Percentiles rank a stretch among this genome's conserved stretches.
phyloP scores from a whole-genome alignment of 2,797 vertebrate genomes.

The Gambelia wislizenii region DNA sequence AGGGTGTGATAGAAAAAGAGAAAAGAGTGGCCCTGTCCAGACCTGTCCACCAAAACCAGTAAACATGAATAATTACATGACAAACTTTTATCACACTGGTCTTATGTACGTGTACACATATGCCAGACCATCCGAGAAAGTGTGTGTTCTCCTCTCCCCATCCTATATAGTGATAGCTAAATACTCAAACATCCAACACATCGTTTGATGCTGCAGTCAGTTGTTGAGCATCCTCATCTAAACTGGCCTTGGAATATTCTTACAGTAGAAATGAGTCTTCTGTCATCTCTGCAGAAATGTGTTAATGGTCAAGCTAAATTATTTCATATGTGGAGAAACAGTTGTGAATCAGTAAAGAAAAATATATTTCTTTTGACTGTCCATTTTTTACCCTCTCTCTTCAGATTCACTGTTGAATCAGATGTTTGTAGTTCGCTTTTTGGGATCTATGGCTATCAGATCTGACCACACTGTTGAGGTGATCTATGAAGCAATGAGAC shows the following conservation, averaged over 20 bases:
- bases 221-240: not conserved
- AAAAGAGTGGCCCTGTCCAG: not conserved
- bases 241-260: not conserved
- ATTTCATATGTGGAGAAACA: not conserved
- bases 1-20: no score
- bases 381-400: conserved; percentile 31
- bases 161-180: no score
- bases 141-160: no score
- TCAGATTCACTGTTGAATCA: conserved; percentile 94
- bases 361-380: not conserved
- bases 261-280: conserved; percentile 3
- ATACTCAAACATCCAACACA: not conserved
- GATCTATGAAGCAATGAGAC: conserved; percentile 98
- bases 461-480: conserved; percentile 88
- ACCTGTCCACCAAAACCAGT: no score
- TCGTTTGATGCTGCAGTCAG: not conserved
- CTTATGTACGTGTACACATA: no score
- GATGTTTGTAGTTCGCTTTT: conserved; percentile 93
- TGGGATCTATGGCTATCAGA: conserved; percentile 95
- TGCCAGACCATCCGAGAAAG: no score
- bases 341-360: not conserved
- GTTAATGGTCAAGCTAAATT: not conserved
- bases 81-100: no score
- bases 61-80: no score
- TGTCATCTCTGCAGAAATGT: not conserved